Evolutionary conservation across 2,797 vertebrate species (phyloP), one percentile per base, ranked within the genome.

Genomic region (Apogon talboti): DNA sequence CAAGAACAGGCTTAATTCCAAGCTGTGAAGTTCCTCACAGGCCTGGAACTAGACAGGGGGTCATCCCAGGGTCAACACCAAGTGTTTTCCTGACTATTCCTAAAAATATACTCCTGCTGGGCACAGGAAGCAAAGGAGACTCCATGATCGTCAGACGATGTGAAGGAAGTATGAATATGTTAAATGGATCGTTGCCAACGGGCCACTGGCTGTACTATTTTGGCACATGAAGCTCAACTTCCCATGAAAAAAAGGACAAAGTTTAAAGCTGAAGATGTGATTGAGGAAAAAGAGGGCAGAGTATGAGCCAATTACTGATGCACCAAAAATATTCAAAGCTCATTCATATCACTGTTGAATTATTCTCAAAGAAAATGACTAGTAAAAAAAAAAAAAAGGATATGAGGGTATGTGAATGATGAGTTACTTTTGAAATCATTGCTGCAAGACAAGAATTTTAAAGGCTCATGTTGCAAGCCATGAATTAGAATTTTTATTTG

Each of bases 11-110:
- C 89, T 90, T 88, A 76, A 78, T 78, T 91, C 88, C 88, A 90
- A 91, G 85, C 86, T 93, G 92, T 84, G 90, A 94, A 93, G 93
- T 94, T 92, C 91, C 90, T 91, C 91, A 92, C 84, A 66, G 76
- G 57, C 74, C 67, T 90, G 92, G 89, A 88, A 90, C 71, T 83
- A 69, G 84, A 83, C 89, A 83, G 67, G 77, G 86, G 91, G 91
- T 93, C 88, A 77, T 61, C 40, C 30, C 44, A 43, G 74, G 92
- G 91, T 93, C 91, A 91, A 87, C 82, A 78, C 65, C 58, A 72
- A 86, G 82, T 81, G 82, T 84, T 88, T 88, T 92, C 79, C 74
- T 61, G 69, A 87, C 82, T 77, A 89, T 86, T 88, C 80, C 88
- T 90, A 87, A 91, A 91, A 91, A 90, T 87, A 91, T 82, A 57